Base-by-base conservation (phyloP, 64 coral and sea anemone species). In the Dendrophyllia cribrosa region DNA sequence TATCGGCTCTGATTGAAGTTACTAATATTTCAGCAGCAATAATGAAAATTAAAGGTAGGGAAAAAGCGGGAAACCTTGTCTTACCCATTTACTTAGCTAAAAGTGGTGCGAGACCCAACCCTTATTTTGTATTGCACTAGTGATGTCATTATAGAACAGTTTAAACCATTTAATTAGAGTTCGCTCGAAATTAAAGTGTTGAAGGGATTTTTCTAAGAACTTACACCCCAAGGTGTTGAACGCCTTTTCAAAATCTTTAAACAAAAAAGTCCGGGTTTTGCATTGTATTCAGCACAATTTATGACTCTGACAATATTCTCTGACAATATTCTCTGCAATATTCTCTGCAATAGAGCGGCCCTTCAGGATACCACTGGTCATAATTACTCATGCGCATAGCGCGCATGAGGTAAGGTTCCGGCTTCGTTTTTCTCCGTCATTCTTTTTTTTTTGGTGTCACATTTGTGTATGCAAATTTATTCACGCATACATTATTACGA, bases 251-350 rank as follows among this genome's bases (percentile, higher is more conserved):
- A 19, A 66, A 19, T 34, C 11, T 66, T 6, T n/a, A 19, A 66
- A 66, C 63, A 66, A 19, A 13, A 66, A 66, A 19, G 34, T 34
- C 63, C 63, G 6, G 63, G 16, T 66, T 66, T 66, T 19, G 20
- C 20, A 19, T 66, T 6, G 7, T 66, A 34, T 34, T 34, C 0
- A 0, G 63, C 63, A 19, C 15, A 66, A 66, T 66, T 66, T 66
- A 66, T 66, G 15, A 66, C 20, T 66, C 63, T 19, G 63, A 19
- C 63, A 66, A 66, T 66, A 20, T 6, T 66, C n/a, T n/a, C n/a
- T n/a, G n/a, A 66, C 15, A 66, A 66, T 66, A 66, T 66, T 66
- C 20, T 66, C 63, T 66, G 63, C 15, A 66, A 66, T 66, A 66
- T 66, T 66, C 20, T 66, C 63, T 66, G 63, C 16, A 19, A 66